Evolutionary conservation across 2,113 vertebrate species (phyloP).

Genomic region (Cyprinodon brontotheroides): DNA sequence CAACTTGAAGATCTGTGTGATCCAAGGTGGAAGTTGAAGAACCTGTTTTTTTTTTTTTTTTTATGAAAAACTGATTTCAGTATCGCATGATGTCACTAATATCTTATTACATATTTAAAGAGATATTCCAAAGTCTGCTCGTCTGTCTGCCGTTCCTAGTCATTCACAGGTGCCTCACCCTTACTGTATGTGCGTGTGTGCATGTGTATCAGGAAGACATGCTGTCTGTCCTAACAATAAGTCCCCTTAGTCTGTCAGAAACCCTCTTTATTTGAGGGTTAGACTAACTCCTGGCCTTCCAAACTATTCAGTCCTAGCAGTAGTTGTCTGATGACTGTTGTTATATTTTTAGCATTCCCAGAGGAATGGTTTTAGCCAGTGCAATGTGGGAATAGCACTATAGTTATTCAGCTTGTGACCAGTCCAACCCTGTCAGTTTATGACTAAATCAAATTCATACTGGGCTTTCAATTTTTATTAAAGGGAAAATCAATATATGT

Average conservation of each 20-base stretch:
- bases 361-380: slow-evolving; percentile 47
- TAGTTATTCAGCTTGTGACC: slow-evolving; percentile 29
- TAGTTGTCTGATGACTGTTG: slow-evolving; percentile 68
- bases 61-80: slow-evolving; percentile 67
- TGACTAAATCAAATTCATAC: slow-evolving; percentile 40
- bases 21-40: slow-evolving; percentile 16
- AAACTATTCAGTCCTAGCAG: slow-evolving; percentile 61
- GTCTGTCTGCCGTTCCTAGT: slow-evolving; percentile 71
- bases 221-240: slow-evolving; percentile 46
- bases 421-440: slow-evolving; percentile 13
- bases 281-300: slow-evolving; percentile 52
- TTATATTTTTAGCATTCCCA: slow-evolving; percentile 61
- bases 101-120: slow-evolving; percentile 76
- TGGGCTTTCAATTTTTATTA: slow-evolving; percentile 35
- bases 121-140: slow-evolving; percentile 79
- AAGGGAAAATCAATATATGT: slow-evolving; percentile 52
- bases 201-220: slow-evolving; percentile 60
- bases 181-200: slow-evolving; percentile 57
- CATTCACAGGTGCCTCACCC: slow-evolving; percentile 80
- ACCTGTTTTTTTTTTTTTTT: slow-evolving; percentile 38
- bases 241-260: slow-evolving; percentile 26
- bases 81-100: slow-evolving; percentile 82
- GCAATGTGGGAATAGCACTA: slow-evolving; percentile 32
- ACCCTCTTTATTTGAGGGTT: slow-evolving; percentile 43
- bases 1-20: not conserved